phyloP scores from a whole-genome alignment of 1,140 invertebrate species.

The Calliopsis andreniformis region DNA sequence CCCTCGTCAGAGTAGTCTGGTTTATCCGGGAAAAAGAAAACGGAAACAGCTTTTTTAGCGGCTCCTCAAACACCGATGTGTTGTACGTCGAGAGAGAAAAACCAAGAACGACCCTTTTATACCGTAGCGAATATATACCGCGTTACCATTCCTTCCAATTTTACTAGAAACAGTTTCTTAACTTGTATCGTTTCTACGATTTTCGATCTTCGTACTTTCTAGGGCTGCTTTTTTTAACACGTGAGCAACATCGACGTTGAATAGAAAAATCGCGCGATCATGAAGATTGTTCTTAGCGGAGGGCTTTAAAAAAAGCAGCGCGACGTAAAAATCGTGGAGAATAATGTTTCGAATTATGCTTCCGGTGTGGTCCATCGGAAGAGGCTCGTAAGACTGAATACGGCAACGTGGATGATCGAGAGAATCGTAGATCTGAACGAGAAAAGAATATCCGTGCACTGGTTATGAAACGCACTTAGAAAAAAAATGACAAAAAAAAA shows the following conservation, averaged over 20 bases:
- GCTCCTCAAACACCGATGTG: not conserved
- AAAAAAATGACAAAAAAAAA: not conserved
- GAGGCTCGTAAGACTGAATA: constrained; percentile 37
- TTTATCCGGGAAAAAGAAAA: too few relatives aligned
- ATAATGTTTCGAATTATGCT: not conserved
- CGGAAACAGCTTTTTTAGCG: not conserved
- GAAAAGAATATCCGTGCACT: constrained; percentile 53
- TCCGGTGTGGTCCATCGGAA: not conserved
- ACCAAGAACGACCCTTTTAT: constrained; percentile 19
- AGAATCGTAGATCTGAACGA: constrained; percentile 33
- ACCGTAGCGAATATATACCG: constrained; percentile 5
- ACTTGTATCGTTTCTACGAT: constrained; percentile 48
- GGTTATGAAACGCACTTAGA: constrained; percentile 59
- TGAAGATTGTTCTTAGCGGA: not conserved
- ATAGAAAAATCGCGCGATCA: not conserved
- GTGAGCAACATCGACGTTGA: not conserved
- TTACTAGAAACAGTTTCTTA: constrained; percentile 48
- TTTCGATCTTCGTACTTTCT: constrained; percentile 42
- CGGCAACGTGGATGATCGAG: not conserved
- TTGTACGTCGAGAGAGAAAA: not conserved
- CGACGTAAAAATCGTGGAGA: not conserved
- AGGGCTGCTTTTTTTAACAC: constrained; percentile 1
- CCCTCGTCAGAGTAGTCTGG: not conserved
- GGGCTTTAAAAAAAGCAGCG: not conserved
- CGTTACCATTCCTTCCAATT: constrained; percentile 24